These are phyloP conservation scores for Anarhynchus alexandrinus DNA, from an alignment of 2,113 vertebrate genomes.

Conservation along the genomic window DNA sequence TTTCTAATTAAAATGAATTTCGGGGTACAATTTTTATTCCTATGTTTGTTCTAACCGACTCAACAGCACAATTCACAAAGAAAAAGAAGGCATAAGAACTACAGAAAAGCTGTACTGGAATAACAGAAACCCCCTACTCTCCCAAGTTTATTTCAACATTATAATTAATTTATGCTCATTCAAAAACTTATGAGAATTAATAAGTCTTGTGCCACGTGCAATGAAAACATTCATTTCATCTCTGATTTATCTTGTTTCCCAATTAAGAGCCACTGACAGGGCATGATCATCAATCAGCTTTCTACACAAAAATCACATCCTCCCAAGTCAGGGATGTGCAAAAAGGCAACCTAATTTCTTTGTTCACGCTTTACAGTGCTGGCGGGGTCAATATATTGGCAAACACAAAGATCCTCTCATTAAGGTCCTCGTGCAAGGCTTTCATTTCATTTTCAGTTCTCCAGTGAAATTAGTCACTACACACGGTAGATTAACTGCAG, in stretches of 20 bases:
- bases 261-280: neutral
- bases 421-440: neutral
- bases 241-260: neutral
- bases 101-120: neutral
- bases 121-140: neutral
- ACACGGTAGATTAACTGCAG: conserved; percentile 23
- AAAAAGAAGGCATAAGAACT: neutral
- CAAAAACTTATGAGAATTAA: neutral
- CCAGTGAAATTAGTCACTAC: conserved; percentile 38
- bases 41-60: neutral
- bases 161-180: neutral
- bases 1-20: neutral
- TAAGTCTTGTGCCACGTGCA: neutral
- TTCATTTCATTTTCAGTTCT: conserved; percentile 36
- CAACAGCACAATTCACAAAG: neutral
- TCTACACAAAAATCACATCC: neutral
- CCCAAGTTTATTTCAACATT: neutral
- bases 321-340: neutral
- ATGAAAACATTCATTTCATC: neutral
- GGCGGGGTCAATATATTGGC: neutral
- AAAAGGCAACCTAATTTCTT: neutral
- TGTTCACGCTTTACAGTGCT: neutral
- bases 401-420: neutral
- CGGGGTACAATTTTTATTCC: neutral
- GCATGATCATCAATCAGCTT: neutral